Evolutionary conservation across 37 sponge, comb jelly and placozoan genomes (phyloP), one percentile per base, ranked within the genome.

Genomic region (Tethya wilhelma): DNA sequence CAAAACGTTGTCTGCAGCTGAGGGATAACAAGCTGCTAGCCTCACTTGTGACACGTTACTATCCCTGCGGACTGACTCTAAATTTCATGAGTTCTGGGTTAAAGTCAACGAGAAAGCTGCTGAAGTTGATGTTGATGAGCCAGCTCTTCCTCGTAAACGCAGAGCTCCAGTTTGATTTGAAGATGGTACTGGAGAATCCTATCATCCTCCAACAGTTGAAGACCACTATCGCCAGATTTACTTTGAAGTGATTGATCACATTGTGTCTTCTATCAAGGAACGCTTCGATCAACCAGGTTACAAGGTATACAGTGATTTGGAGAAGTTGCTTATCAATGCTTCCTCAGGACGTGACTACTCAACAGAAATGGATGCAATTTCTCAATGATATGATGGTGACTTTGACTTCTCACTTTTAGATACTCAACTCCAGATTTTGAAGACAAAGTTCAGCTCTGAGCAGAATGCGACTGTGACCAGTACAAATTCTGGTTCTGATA

Each of bases 61-160:
- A 56, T 25, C 60, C 42, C 71, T 84, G 20, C 36, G 86, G 23
- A 72, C 38, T 29, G 46, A 25, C 56, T 78, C 79, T 12, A 14
- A 68, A 38, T 86, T 86, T 33, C 5, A 39, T 9, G 17, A 46
- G 23, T 73, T 82, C 25, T 82, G 56, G 46, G 8, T 14, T 11
- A 42, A 44, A 22, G 75, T 82, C 7, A 14, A 7, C 11, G 29
- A 11, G 20, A 44, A 22, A 5, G 39, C 12, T 20, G 36, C 9
- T n/a, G 25, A 34, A 22, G 12, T 42, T 25, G 69, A 56, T 56
- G 44, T 78, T 63, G 74, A 73, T 17, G 41, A 58, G 36, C 79
- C 86, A 39, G 28, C 49, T 19, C 65, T 86, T 20, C 74, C 86
- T 22, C 45, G 86, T 23, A 75, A 72, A 55, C 73, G 74, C 4